Base-by-base conservation (phyloP, 2,797 vertebrate genomes). In the Capromys pilorides region DNA sequence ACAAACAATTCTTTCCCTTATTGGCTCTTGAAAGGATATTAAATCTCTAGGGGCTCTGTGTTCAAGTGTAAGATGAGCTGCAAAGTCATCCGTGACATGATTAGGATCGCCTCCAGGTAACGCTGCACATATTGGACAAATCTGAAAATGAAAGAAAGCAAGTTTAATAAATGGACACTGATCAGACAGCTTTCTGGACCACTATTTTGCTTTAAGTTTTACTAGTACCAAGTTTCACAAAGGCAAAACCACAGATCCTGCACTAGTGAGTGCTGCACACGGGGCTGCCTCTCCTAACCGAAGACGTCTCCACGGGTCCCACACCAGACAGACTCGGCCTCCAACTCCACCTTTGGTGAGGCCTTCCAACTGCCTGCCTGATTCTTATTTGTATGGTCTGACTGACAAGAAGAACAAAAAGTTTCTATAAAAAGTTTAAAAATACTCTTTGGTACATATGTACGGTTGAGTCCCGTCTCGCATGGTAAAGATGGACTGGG, bases 1-100 rank as follows among this genome's bases (percentile, higher is more conserved):
- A 31, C 71, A 94, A 91, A 83, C 49, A 95, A 41, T 54, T n/a
- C 51, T 80, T 84, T 86, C 19, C 36, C 33, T 45, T 90, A 92
- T 61, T 93, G 96, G 54, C 69, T 82, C 77, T 81, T 87, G 77
- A 98, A 99, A 99, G 99, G 99, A 99, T 99, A 99, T 99, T 99
- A 99, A 99, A 99, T 99, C 99, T 99, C 99, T 99, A 98, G 99
- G 99, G 97, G 99, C 99, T 99, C 99, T 99, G 98, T 99, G 99
- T 99, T 99, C 99, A 97, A 99, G 99, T 98, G 99, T 99, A 98
- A 99, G 99, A 98, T 99, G 99, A 98, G 99, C 99, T 98, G 99
- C 99, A 96, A 99, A 99, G 98, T 99, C 99, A 97, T 99, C 99
- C 59, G 99, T 99, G 98, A 99, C 99, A 87, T 99, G 99, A 99